Base-by-base conservation (phyloP, 1,140 invertebrate genomes). In the Thaumatotibia leucotreta region DNA sequence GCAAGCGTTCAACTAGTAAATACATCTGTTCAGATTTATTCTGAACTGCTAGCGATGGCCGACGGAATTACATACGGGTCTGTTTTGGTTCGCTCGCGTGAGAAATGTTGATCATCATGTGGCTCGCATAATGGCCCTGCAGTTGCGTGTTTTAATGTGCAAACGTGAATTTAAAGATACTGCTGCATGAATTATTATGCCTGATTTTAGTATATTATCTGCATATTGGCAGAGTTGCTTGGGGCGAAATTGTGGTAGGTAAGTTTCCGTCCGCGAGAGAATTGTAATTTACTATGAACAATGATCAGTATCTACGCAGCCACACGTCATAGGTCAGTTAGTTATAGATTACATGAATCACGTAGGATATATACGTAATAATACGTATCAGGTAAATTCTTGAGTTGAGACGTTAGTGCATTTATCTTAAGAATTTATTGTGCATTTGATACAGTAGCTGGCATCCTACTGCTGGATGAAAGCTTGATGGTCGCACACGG, bases 81-180 rank as follows among this genome's bases (percentile, higher is more conserved):
- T 1, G 52, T 45, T 58, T 61, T 54, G 64, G 67, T 73, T 45
- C 22, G 72, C 54, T 84, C 74, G 79, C 83, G 74, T 82, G 82
- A 78, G 77, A 81, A 78, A 70, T 61, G 62, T n/a, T 68, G 66
- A 45, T 69, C 69, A 80, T 81, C 70, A 74, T 32, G 29, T 35
- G 49, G 62, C 73, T 73, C 72, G 75, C 82, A 72, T 74, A 66
- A 58, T 58, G 27, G 52, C 50, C 52, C 23, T 58, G 52, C 68
- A 70, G 69, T 84, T 70, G 78, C 83, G 79, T 86, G 84, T 61
- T 69, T 75, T 72, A 75, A 83, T 77, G 77, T 79, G 69, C 76
- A 80, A 76, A 84, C 71, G 72, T 72, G 76, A 80, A 83, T 84
- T 83, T 83, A 79, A 80, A 74, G 61, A 68, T 68, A 86, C 71